Conservation (phyloP, 2,888 invertebrate species). For the Sisyra terminalis region DNA sequence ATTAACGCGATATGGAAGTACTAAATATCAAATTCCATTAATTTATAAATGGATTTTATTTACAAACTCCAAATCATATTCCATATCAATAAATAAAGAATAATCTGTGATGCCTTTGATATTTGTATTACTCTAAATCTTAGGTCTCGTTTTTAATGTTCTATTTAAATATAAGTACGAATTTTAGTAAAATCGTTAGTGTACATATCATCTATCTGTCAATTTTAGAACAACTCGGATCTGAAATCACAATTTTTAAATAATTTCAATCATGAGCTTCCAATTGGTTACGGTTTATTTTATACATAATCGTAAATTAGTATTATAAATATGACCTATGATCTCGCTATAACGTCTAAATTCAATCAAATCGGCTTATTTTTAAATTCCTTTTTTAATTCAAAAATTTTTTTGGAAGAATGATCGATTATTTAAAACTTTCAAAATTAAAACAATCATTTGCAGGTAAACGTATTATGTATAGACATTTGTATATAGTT, state of each 20-base stretch:
- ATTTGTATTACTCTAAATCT: slow-evolving; percentile 1
- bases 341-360: no score
- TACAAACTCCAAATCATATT: background rate
- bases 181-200: background rate
- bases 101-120: slow-evolving; percentile 7
- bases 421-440: no score
- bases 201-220: slow-evolving; percentile 7
- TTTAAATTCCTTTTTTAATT: background rate
- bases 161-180: slow-evolving; percentile 1
- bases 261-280: slow-evolving; percentile 8
- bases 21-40: no score
- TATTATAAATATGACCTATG: background rate
- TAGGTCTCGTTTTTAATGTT: background rate
- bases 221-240: slow-evolving; percentile 5
- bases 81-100: background rate
- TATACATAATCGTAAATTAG: slow-evolving; percentile 1
- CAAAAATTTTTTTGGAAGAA: no score
- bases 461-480: no score
- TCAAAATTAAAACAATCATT: no score
- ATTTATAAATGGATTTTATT: background rate
- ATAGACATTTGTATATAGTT: no score
- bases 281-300: slow-evolving; percentile 7
- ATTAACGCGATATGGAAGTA: background rate
- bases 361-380: background rate
- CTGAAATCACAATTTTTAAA: background rate